Conservation (phyloP, 92 coral and sea anemone genomes). For the Bergia sp. region DNA sequence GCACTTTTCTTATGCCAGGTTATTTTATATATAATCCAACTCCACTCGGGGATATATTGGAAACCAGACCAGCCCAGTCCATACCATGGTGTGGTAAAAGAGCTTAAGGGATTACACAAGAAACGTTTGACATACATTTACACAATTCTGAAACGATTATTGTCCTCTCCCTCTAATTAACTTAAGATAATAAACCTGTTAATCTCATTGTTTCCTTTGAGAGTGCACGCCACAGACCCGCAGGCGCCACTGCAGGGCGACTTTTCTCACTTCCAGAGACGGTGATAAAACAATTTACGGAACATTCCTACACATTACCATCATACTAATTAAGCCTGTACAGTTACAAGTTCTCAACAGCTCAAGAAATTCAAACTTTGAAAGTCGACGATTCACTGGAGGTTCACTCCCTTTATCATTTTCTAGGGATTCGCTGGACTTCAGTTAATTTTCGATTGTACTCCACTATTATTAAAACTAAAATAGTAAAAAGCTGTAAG, state of each 20-base stretch:
- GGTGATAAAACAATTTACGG: conserved; percentile 41
- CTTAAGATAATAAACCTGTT: conserved; percentile 54
- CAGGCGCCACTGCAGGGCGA: conserved; percentile 68
- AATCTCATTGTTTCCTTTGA: conserved; percentile 73
- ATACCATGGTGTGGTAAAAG: not conserved
- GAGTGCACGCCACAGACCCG: conserved; percentile 63
- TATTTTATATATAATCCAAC: too few relatives aligned
- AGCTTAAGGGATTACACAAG: conserved; percentile 66
- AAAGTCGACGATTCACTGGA: not conserved
- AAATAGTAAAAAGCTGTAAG: not conserved
- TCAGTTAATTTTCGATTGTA: not conserved
- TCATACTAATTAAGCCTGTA: not conserved
- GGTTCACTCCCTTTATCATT: not conserved
- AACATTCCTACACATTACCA: not conserved
- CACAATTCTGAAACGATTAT: conserved; percentile 35
- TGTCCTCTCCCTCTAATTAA: conserved; percentile 47
- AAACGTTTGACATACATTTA: conserved; percentile 34
- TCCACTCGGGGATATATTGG: too few relatives aligned
- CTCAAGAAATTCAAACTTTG: not conserved
- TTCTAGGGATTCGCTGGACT: not conserved
- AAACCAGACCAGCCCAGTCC: too few relatives aligned
- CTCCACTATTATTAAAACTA: not conserved
- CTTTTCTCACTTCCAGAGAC: conserved; percentile 69
- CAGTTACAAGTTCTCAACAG: not conserved
- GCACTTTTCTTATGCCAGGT: too few relatives aligned